A percentile compares a stretch with the other conserved stretches of the same genome.
These are phyloP conservation scores for Drosophila subsilvestris DNA, from an alignment of 2,888 invertebrate species.

Conservation along the genomic window DNA sequence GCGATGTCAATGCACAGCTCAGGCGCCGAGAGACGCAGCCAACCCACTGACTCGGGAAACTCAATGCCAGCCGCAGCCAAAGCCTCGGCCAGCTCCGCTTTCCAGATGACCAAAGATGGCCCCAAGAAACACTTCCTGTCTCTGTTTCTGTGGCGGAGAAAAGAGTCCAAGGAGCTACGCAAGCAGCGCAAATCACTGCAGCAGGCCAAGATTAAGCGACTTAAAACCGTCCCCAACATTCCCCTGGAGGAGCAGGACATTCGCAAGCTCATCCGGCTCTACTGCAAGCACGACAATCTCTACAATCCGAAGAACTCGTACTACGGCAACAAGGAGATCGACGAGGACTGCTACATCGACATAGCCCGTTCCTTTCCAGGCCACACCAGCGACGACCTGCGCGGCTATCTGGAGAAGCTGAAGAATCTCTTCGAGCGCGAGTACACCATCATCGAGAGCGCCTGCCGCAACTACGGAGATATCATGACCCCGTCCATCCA, in stretches of 20 bases:
- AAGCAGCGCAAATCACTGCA: neutral
- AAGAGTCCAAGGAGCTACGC: neutral
- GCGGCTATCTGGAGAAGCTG: conserved; percentile 33
- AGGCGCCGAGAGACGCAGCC: conserved; percentile 1
- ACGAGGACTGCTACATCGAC: conserved; percentile 48
- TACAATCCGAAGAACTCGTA: conserved; percentile 49
- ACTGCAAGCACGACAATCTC: conserved; percentile 43
- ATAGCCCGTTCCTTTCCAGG: conserved; percentile 45
- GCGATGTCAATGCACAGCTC: neutral
- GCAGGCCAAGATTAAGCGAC: neutral
- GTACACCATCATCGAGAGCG: conserved; percentile 44
- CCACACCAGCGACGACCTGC: conserved; percentile 24
- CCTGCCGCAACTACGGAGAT: conserved; percentile 10
- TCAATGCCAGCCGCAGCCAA: neutral
- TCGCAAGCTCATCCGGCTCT: conserved; percentile 49
- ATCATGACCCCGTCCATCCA: conserved; percentile 39
- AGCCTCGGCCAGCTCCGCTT: neutral
- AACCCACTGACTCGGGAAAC: neutral
- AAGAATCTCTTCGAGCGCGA: conserved; percentile 51
- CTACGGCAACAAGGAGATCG: conserved; percentile 47
- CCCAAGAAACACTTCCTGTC: neutral
- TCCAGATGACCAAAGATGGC: neutral
- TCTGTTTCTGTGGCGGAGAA: neutral
- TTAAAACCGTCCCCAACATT: neutral
- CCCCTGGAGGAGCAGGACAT: conserved; percentile 32